Conservation (phyloP, 2,113 vertebrate species). For the Dicaeum eximium region DNA sequence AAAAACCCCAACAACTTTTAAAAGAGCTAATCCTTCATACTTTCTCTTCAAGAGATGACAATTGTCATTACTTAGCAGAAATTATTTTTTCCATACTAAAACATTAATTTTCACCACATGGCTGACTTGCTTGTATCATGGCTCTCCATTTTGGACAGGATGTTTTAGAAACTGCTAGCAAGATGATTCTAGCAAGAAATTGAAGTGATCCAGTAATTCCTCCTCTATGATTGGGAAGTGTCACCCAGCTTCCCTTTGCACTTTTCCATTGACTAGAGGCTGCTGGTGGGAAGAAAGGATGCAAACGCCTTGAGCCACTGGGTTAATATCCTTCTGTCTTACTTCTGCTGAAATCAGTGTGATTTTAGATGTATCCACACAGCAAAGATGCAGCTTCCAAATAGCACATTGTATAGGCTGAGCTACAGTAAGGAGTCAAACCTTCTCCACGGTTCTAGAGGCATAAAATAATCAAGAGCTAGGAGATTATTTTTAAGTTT, state of each 20-base stretch:
- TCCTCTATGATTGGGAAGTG: neutral
- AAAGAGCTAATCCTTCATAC: neutral
- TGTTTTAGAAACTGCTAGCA: neutral
- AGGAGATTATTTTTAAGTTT: neutral
- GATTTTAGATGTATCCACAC: neutral
- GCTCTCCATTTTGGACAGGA: neutral
- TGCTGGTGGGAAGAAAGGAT: neutral
- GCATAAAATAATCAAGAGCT: neutral
- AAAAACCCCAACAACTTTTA: fast-evolving
- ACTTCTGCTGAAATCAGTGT: neutral
- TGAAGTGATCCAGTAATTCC: neutral
- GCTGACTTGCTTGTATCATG: neutral
- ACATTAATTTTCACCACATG: fast-evolving
- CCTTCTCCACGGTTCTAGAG: neutral
- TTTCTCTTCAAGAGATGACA: neutral
- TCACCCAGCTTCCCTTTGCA: neutral
- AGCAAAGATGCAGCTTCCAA: neutral
- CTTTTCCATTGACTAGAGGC: neutral
- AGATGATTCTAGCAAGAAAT: neutral
- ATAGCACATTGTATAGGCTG: neutral
- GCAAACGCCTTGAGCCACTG: neutral
- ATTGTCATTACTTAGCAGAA: neutral
- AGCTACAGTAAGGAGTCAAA: neutral
- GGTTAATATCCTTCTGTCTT: neutral
- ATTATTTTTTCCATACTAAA: neutral